These are phyloP conservation scores for Caenorhabditis wallacei DNA, from an alignment of 2,888 invertebrate species.

Conservation along the genomic window DNA sequence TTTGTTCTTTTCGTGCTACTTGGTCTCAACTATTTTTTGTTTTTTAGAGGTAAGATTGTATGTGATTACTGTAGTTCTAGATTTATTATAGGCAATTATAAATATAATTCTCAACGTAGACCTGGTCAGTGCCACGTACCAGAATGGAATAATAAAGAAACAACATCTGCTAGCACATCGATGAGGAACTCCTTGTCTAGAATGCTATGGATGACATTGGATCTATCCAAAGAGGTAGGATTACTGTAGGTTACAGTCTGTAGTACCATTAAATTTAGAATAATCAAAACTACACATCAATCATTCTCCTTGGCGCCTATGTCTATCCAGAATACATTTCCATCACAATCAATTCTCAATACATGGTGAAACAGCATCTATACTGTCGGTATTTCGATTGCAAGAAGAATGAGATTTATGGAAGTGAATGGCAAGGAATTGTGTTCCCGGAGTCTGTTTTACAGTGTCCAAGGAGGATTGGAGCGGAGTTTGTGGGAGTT, in stretches of 20 bases:
- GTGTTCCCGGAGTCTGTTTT: slow-evolving; percentile 43
- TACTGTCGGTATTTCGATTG: slow-evolving; percentile 49
- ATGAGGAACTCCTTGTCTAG: not conserved
- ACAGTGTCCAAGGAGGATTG: slow-evolving; percentile 31
- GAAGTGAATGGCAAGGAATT: slow-evolving; percentile 11
- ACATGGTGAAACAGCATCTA: slow-evolving; percentile 29
- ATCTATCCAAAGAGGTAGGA: not conserved
- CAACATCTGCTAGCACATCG: not conserved
- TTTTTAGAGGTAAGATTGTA: too few relatives aligned
- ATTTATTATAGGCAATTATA: too few relatives aligned
- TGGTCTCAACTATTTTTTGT: too few relatives aligned
- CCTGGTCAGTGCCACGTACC: not conserved
- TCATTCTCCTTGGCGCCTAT: slow-evolving; percentile 20
- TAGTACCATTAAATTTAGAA: slow-evolving; percentile 1
- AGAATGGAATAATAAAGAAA: not conserved
- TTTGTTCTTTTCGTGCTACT: too few relatives aligned
- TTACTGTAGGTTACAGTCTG: not conserved
- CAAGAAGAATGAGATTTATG: not conserved
- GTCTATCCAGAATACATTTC: slow-evolving; percentile 42
- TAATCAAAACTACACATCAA: slow-evolving; percentile 35
- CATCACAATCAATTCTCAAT: slow-evolving; percentile 8
- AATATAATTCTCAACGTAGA: too few relatives aligned
- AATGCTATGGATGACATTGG: not conserved
- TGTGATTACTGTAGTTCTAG: too few relatives aligned
- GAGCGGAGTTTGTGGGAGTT: slow-evolving; percentile 43